A percentile compares a stretch with the other conserved stretches of the same genome.
phyloP scores from a whole-genome alignment of 2,113 vertebrate species.

The Bos indicus region DNA sequence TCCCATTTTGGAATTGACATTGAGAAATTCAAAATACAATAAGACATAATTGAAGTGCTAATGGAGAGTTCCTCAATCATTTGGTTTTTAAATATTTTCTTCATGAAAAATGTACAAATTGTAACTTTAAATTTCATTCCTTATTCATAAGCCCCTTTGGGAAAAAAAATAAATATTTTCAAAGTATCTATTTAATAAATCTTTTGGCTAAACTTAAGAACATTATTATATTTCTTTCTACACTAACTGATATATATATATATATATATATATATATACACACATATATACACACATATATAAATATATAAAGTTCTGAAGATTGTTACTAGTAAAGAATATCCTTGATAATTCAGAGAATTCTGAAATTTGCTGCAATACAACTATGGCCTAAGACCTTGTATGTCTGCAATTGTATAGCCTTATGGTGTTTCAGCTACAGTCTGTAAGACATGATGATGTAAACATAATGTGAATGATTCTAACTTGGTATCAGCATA shows the following conservation, averaged over 20 bases:
- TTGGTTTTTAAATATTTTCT: background rate
- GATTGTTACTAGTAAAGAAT: background rate
- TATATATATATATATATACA: too few relatives aligned
- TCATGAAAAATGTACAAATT: background rate
- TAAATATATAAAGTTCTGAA: background rate
- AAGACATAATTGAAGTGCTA: background rate
- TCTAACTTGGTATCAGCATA: background rate
- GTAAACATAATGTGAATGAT: background rate
- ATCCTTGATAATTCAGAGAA: background rate
- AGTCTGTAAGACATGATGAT: background rate
- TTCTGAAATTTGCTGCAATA: background rate
- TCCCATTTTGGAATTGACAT: background rate
- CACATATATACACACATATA: too few relatives aligned
- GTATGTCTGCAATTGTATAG: background rate
- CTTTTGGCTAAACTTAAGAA: background rate
- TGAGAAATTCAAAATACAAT: background rate
- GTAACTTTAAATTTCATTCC: background rate
- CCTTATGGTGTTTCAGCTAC: background rate
- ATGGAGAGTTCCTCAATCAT: background rate
- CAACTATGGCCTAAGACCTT: background rate
- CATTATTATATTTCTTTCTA: background rate
- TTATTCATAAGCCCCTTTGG: background rate
- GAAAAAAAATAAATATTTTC: background rate
- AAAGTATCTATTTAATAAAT: background rate
- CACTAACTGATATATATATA: background rate